Evolutionary conservation across 1,140 invertebrate genomes (phyloP), one percentile per base, ranked within the genome.

Genomic region (Mercenaria mercenaria): DNA sequence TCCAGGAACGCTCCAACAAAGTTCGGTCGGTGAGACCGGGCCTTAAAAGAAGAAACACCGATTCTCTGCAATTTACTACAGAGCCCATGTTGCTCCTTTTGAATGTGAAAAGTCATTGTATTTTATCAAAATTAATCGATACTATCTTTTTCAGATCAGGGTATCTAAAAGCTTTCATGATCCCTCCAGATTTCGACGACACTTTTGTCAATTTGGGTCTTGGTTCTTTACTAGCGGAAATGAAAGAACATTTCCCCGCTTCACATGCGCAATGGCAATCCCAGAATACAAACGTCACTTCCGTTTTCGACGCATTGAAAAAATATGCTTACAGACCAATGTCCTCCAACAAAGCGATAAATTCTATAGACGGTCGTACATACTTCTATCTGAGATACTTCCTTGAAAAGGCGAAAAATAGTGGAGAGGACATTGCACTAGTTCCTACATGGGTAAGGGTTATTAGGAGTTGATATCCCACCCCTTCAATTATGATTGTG

Each of bases 131-230:
- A n/a, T n/a, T n/a, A n/a, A n/a, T n/a, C n/a, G n/a, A n/a, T n/a
- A n/a, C n/a, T n/a, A n/a, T n/a, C n/a, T 43, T 20, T 74, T 91
- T 56, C 64, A 93, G 91, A 72, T 76, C 81, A 26, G 91, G 88
- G 10, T 92, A 92, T 47, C 59, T 86, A 41, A 84, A 69, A 84
- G 94, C 91, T 8, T 94, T 94, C 82, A 79, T 86, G 43, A 94
- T 94, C 37, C 93, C 94, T 47, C 93, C 94, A 2, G 94, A 94
- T 52, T 94, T 94, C 39, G 94, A 94, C 79, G 94, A 94, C 67
- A 94, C 92, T 15, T 94, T 92, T 23, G 81, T 94, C 1, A 94
- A 94, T 69, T 52, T 94, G 15, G 93, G 93, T 15, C 64, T 94
- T 10, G 94, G 94, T 47, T 90, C 90, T 37, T 69, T 92, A 2